Base-by-base conservation (phyloP, 2,797 vertebrate genomes). In the Peromyscus nudipes region DNA sequence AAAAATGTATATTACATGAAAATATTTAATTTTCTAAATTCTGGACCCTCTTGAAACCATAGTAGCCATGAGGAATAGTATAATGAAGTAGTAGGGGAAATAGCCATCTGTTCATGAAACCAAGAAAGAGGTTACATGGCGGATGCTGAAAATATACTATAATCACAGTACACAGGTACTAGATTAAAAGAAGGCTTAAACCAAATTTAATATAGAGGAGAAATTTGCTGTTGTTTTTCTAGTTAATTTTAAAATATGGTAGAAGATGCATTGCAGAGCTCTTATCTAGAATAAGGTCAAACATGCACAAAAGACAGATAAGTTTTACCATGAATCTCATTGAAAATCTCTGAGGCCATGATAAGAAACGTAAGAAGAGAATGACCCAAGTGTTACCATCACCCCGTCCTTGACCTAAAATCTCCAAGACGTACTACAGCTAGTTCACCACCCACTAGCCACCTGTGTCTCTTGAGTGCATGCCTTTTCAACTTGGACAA, bases 1-100 rank as follows among this genome's bases (percentile, higher is more conserved):
- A 40, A 73, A 62, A 4, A 40, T 64, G 1, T 12, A 27, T 6
- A 67, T 21, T 95, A 57, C 69, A 19, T 92, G 1, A 3, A 67
- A 77, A 4, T 73, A 1, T 77, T 95, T 46, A 91, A 31, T 7
- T 17, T 89, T 87, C 67, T 37, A 80, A 87, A 91, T 55, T 92
- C 14, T 37, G 49, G 23, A 80, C 71, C 2, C 73, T 77, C 21
- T 57, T 81, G 52, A 60, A 95, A 82, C 8, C 43, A 29, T 71
- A 85, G 73, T 49, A n/a, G 40, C 40, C 1, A 81, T 34, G 90
- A 89, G 57, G 0, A 19, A 55, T 75, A 82, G 16, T 5, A 65
- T 29, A 80, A 75, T 37, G 52, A 75, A 75, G 34, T 57, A 64
- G 64, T 73, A 90, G 17, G 23, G 81, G 73, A 52, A 77, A 67